These are phyloP conservation scores for Phanerotoma sp. DNA, from an alignment of 2,888 invertebrate species.

Conservation along the genomic window DNA sequence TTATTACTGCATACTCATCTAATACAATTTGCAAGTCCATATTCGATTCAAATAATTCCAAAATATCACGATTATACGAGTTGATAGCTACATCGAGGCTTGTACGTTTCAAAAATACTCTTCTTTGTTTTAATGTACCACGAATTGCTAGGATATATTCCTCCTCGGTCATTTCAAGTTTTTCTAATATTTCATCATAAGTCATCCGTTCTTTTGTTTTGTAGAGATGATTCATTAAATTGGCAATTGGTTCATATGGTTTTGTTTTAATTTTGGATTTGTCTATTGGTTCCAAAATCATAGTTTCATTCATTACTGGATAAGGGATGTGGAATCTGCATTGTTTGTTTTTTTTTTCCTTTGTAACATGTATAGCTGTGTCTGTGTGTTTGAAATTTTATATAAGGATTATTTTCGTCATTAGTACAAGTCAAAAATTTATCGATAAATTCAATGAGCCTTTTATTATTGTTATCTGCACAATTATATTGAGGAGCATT, in stretches of 20 bases:
- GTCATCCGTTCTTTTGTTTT: not conserved
- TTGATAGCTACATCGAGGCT: too few species aligned
- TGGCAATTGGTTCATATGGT: conserved; percentile 7
- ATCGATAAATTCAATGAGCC: conserved; percentile 36
- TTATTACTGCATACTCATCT: too few species aligned
- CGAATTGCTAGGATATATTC: conserved; percentile 31
- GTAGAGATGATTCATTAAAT: conserved; percentile 21
- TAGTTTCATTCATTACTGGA: too few species aligned
- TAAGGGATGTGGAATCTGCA: too few species aligned
- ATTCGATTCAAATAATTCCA: too few species aligned
- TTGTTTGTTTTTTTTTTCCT: conserved; percentile 34
- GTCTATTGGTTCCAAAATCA: conserved; percentile 31
- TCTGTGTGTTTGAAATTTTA: too few species aligned
- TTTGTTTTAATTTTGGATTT: conserved; percentile 14
- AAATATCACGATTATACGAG: too few species aligned
- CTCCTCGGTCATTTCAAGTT: conserved; percentile 24
- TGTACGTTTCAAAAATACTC: too few species aligned
- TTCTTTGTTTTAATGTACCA: conserved; percentile 23
- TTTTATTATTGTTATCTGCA: conserved; percentile 29
- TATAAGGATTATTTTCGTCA: conserved; percentile 32
- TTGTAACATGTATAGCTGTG: conserved; percentile 42
- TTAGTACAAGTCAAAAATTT: conserved; percentile 31
- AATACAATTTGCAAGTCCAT: too few species aligned
- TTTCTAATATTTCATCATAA: conserved; percentile 21
- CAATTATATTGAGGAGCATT: conserved; percentile 1